Percentiles rank a stretch among this genome's conserved stretches.
Conservation (phyloP, 2,888 invertebrate species). For the Drosophila acutilabella region DNA sequence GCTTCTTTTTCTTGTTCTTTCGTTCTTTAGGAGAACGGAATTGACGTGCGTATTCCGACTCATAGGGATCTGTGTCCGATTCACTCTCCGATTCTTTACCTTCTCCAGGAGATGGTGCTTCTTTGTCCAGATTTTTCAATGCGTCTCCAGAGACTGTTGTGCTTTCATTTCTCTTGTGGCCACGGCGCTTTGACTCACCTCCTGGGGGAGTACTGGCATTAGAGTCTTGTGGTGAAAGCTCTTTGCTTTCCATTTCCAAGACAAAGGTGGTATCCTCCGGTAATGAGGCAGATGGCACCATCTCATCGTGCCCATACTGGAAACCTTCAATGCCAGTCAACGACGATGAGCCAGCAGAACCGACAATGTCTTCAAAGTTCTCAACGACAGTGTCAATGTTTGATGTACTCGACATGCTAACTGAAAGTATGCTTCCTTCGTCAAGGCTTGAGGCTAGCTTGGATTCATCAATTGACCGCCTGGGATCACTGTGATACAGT, state of each 20-base stretch:
- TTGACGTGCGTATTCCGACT: slow-evolving; percentile 85
- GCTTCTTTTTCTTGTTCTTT: slow-evolving; percentile 82
- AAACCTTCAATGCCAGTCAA: slow-evolving; percentile 83
- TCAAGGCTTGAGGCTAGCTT: slow-evolving; percentile 87
- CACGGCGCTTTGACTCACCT: slow-evolving; percentile 83
- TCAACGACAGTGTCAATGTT: slow-evolving; percentile 85
- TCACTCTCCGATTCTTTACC: slow-evolving; percentile 85
- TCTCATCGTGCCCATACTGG: slow-evolving; percentile 74
- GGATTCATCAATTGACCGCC: slow-evolving; percentile 85
- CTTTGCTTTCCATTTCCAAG: slow-evolving; percentile 76
- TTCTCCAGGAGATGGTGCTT: slow-evolving; percentile 71
- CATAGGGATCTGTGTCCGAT: slow-evolving; percentile 85
- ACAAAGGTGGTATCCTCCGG: slow-evolving; percentile 79
- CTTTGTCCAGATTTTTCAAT: slow-evolving; percentile 77
- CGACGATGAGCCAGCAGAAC: slow-evolving; percentile 84
- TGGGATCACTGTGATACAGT: slow-evolving; percentile 75
- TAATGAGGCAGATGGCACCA: slow-evolving; percentile 56
- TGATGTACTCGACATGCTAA: slow-evolving; percentile 87
- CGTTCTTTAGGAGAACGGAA: slow-evolving; percentile 83
- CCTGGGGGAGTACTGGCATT: slow-evolving; percentile 68
- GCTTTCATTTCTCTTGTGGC: slow-evolving; percentile 87
- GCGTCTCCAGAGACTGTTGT: slow-evolving; percentile 82
- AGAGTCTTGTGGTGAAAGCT: slow-evolving; percentile 74
- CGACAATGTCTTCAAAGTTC: slow-evolving; percentile 83
- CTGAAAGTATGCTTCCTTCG: slow-evolving; percentile 87